These are phyloP conservation scores for Operophtera brumata DNA, from an alignment of 2,888 invertebrate genomes.

Conservation along the genomic window DNA sequence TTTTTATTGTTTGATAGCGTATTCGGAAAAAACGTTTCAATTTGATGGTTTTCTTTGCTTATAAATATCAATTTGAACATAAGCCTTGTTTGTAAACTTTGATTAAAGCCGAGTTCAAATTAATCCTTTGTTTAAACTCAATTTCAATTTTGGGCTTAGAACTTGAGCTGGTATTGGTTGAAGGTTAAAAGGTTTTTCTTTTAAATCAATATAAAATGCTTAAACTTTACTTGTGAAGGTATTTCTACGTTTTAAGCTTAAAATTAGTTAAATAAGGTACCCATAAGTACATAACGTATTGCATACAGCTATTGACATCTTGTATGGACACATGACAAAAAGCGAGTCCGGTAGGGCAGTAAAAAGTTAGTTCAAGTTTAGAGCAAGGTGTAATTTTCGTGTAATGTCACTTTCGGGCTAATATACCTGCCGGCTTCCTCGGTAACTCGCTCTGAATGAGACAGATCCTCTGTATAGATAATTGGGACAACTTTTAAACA, in stretches of 20 bases:
- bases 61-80: constrained; percentile 32
- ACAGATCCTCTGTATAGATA: constrained; percentile 49
- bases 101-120: constrained; percentile 35
- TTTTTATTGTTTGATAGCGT: background rate
- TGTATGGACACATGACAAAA: background rate
- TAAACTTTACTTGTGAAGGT: background rate
- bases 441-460: constrained; percentile 41
- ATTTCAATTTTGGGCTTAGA: constrained; percentile 35
- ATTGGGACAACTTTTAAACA: constrained; percentile 41
- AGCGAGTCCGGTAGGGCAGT: constrained; percentile 1
- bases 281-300: too few relatives aligned
- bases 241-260: background rate
- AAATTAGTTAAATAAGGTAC: background rate
- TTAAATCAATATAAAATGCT: constrained; percentile 20
- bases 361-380: constrained; percentile 48
- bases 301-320: background rate
- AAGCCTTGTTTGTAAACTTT: constrained; percentile 32
- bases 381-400: constrained; percentile 58
- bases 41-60: constrained; percentile 20
- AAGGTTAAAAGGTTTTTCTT: constrained; percentile 27
- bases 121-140: constrained; percentile 37
- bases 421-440: constrained; percentile 38
- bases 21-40: background rate
- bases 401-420: constrained; percentile 56
- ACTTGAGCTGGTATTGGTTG: constrained; percentile 21